These are phyloP conservation scores for Dolichotis patagonum DNA, from an alignment of 2,113 vertebrate species.

Conservation along the genomic window DNA sequence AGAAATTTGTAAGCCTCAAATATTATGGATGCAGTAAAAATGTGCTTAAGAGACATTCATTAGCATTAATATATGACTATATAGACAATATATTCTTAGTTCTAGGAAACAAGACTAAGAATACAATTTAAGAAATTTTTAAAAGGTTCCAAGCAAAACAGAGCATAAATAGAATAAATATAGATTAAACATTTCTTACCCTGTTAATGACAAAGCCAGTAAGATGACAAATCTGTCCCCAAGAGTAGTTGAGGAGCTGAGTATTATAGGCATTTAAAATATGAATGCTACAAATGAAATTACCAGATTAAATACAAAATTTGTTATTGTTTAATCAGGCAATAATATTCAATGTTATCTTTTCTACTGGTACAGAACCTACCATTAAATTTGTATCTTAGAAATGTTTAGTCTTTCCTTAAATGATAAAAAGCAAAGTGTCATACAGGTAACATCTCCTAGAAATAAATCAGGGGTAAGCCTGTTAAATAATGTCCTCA, in stretches of 20 bases:
- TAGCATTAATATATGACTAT: background rate
- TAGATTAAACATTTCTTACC: background rate
- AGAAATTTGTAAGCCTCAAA: background rate
- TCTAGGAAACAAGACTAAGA: background rate
- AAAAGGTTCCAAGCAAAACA: background rate
- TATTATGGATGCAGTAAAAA: background rate
- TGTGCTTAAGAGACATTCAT: background rate
- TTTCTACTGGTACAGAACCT: background rate
- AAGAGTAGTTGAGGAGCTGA: background rate
- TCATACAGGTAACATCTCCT: background rate
- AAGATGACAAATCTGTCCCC: background rate
- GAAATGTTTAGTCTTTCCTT: background rate
- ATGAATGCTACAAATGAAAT: background rate
- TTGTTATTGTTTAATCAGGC: background rate
- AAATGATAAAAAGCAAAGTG: background rate
- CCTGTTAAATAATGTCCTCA: background rate
- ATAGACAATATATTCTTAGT: background rate
- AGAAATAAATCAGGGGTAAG: background rate
- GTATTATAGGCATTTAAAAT: background rate
- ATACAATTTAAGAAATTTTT: background rate
- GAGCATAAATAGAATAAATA: background rate
- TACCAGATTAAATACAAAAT: background rate
- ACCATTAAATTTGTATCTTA: background rate
- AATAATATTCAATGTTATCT: background rate
- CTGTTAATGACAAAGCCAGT: background rate